Conservation (phyloP, 2,113 vertebrate genomes). For the Notarius quadriscutis region DNA sequence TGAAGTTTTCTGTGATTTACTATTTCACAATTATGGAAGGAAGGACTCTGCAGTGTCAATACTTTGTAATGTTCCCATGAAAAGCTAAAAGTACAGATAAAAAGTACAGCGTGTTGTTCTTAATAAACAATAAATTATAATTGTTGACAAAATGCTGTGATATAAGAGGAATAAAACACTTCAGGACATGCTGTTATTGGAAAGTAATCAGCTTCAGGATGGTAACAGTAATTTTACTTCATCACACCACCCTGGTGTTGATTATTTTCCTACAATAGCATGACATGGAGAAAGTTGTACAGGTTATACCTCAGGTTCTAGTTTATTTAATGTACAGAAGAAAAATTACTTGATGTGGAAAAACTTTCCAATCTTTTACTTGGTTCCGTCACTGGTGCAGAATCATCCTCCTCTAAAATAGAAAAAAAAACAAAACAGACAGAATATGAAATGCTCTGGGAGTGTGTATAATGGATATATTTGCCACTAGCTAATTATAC, state of each 20-base stretch:
- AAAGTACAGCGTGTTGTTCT: not conserved
- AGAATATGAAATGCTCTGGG: not conserved
- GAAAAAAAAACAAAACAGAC: not conserved
- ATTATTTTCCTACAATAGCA: not conserved
- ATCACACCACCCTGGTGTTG: not conserved
- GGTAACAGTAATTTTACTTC: no score
- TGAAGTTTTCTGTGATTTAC: not conserved
- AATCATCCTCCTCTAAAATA: conserved; percentile 11
- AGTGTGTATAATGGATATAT: not conserved
- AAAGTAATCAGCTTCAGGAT: no score
- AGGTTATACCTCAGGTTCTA: not conserved
- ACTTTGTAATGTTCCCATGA: not conserved
- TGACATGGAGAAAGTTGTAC: not conserved
- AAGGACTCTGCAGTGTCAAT: not conserved
- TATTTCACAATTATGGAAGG: not conserved
- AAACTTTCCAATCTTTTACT: conserved; percentile 47
- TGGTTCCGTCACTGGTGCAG: conserved; percentile 4
- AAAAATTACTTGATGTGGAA: not conserved
- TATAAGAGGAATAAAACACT: not conserved
- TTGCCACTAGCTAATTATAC: no score
- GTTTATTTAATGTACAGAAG: not conserved
- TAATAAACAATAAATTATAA: not conserved
- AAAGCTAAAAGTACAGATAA: no score
- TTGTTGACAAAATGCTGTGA: not conserved
- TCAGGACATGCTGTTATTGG: no score